Evolutionary conservation across 2,888 invertebrate genomes (phyloP).

Genomic region (Drosophila picticornis): DNA sequence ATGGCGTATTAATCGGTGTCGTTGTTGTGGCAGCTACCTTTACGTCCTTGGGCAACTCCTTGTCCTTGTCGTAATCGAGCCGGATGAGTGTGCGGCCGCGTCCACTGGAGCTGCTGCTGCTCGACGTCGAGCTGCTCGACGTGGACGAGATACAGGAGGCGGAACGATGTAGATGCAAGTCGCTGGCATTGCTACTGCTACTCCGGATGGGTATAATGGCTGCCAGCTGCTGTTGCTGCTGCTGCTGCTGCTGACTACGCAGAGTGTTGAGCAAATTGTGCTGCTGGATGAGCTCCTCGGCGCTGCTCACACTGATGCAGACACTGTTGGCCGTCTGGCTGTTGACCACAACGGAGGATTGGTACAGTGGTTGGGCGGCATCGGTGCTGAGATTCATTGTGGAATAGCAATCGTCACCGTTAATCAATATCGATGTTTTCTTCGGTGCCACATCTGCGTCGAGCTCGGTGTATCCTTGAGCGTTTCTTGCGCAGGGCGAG

Average conservation of each 20-base stretch:
- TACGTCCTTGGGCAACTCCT: conserved; percentile 53
- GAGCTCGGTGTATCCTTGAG: conserved; percentile 13
- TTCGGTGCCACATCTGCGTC: conserved; percentile 83
- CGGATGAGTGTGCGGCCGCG: conserved; percentile 83
- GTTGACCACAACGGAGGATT: conserved; percentile 90
- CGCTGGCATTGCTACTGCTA: conserved; percentile 48
- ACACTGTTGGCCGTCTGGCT: conserved; percentile 87
- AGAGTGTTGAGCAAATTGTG: conserved; percentile 84
- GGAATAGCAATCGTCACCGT: conserved; percentile 90
- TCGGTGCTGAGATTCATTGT: conserved; percentile 90
- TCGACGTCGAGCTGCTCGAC: conserved; percentile 75
- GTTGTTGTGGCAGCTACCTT: conserved; percentile 53
- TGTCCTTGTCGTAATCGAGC: conserved; percentile 83
- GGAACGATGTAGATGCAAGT: conserved; percentile 78
- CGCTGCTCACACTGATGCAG: conserved; percentile 86
- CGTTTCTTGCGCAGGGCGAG: background rate
- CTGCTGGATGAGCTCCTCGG: conserved; percentile 81
- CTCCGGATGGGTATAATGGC: conserved; percentile 86
- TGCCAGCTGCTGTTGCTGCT: conserved; percentile 41
- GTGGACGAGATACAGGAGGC: conserved; percentile 83
- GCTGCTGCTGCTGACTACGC: conserved; percentile 72
- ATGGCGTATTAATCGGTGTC: conserved; percentile 65
- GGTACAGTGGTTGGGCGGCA: conserved; percentile 87
- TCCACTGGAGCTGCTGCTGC: conserved; percentile 72
- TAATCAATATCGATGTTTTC: conserved; percentile 91